Evolutionary conservation across 92 coral and sea anemone species (phyloP).

Genomic region (Palythoa grandiflora): DNA sequence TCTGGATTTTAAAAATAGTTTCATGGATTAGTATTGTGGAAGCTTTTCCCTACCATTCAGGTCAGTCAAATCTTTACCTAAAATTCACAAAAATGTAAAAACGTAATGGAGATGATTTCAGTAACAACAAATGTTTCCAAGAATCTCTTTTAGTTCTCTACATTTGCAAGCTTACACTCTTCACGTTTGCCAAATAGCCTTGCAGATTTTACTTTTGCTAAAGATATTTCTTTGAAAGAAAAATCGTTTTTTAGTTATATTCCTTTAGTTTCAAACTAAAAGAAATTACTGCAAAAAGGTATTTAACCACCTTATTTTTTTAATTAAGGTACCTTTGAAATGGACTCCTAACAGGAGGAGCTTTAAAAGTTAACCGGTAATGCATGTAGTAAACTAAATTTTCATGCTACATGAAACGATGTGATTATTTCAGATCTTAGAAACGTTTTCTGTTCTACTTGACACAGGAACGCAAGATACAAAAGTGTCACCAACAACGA

Average conservation of each 20-base stretch:
- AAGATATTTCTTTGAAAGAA: no score
- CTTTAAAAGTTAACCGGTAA: no score
- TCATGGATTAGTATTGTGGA: no score
- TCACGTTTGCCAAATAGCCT: not conserved
- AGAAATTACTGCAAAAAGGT: not conserved
- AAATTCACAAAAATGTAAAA: not conserved
- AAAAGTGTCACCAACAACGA: not conserved
- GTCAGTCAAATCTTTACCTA: no score
- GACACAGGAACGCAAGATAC: conserved; percentile 30
- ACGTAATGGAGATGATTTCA: not conserved
- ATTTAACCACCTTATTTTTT: no score
- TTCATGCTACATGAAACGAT: not conserved
- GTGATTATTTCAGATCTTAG: conserved; percentile 29
- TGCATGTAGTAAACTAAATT: no score
- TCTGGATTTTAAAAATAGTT: no score
- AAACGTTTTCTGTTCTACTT: not conserved
- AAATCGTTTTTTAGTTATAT: no score
- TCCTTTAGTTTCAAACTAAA: not conserved
- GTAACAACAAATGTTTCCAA: not conserved
- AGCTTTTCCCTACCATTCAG: no score
- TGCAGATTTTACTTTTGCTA: not conserved
- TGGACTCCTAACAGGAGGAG: no score
- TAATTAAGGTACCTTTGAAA: no score
- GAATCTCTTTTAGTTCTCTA: not conserved
- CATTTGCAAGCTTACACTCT: not conserved